Evolutionary conservation across 2,113 vertebrate genomes (phyloP).

Genomic region (Ceratotherium simum): DNA sequence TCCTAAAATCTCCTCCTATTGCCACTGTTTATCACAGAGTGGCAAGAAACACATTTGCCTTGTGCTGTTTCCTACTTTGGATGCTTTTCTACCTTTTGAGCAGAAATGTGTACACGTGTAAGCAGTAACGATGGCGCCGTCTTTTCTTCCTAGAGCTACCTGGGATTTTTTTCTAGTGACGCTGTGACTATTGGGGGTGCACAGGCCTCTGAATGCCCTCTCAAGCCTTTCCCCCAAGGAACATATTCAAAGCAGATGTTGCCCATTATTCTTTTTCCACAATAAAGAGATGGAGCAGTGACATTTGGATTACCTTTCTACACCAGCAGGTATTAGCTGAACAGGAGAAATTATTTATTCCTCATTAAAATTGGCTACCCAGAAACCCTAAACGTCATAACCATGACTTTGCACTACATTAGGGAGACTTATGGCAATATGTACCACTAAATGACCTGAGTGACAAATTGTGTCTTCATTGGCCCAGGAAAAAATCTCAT

Average conservation of each 20-base stretch:
- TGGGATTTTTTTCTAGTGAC: background rate
- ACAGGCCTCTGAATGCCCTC: background rate
- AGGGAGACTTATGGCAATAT: constrained; percentile 54
- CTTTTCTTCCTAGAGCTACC: background rate
- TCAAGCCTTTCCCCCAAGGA: background rate
- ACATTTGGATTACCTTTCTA: constrained; percentile 73
- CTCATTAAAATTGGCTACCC: constrained; percentile 66
- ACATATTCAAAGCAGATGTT: constrained; percentile 54
- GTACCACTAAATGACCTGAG: constrained; percentile 49
- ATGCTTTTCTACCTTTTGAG: background rate
- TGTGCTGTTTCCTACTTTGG: constrained; percentile 71
- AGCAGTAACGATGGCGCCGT: background rate
- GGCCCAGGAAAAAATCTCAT: constrained; percentile 52
- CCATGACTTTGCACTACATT: constrained; percentile 63
- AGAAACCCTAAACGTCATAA: constrained; percentile 72
- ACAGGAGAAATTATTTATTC: constrained; percentile 74
- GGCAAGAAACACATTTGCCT: constrained; percentile 80
- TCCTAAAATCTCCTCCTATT: constrained; percentile 82
- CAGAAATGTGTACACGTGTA: background rate
- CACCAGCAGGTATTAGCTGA: constrained; percentile 58
- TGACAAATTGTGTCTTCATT: constrained; percentile 72
- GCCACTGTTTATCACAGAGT: constrained; percentile 82
- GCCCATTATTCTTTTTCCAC: constrained; percentile 67
- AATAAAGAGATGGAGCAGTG: constrained; percentile 38
- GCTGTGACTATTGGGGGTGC: background rate